These are phyloP conservation scores for Mayetiola destructor DNA, from an alignment of 2,888 invertebrate genomes.

Conservation along the genomic window DNA sequence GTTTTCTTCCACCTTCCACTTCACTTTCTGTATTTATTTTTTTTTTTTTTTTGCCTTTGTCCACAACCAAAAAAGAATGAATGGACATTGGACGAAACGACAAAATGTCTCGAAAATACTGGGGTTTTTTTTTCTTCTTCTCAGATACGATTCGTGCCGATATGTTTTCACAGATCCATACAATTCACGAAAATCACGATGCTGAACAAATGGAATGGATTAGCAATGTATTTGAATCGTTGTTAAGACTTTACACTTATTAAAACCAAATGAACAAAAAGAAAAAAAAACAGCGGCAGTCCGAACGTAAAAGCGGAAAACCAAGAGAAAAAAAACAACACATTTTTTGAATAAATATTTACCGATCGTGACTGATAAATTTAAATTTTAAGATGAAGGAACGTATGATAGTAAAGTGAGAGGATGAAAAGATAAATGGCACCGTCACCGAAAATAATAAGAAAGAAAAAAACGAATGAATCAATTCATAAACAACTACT, in stretches of 20 bases:
- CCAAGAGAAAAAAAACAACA: background rate
- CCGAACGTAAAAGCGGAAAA: background rate
- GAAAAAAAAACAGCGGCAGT: no score
- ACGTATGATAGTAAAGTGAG: no score
- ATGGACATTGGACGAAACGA: background rate
- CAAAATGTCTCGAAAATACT: no score
- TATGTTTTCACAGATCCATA: no score
- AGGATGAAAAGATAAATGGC: background rate
- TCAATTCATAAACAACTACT: no score
- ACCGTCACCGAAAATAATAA: background rate
- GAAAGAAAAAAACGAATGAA: background rate
- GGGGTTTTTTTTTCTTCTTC: no score
- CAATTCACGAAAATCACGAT: no score
- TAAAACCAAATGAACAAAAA: no score
- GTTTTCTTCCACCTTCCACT: no score
- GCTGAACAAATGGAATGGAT: slow-evolving; percentile 1
- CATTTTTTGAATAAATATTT: slow-evolving; percentile 8
- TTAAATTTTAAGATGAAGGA: background rate
- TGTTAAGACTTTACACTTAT: slow-evolving; percentile 7
- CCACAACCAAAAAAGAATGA: background rate
- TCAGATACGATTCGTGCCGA: no score
- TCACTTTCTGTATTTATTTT: no score
- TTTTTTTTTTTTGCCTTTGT: background rate
- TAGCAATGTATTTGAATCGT: slow-evolving; percentile 12
- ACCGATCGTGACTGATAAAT: slow-evolving; percentile 11